Evolutionary conservation across 2,113 vertebrate genomes (phyloP).

Genomic region (Erinaceus europaeus): DNA sequence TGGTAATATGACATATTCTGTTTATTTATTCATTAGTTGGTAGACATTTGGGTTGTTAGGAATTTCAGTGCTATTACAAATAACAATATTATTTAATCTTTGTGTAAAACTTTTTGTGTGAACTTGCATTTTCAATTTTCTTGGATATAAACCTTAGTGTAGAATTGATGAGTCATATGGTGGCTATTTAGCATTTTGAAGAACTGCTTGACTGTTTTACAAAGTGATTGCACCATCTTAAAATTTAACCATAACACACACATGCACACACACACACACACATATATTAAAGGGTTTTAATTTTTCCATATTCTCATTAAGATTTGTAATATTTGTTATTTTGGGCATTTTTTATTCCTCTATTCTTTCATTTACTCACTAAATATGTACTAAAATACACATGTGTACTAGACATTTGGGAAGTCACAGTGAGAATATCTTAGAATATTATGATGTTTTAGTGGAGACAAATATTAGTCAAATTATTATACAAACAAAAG

Average conservation of each 20-base stretch:
- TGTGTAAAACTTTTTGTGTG: background rate
- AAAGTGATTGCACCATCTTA: background rate
- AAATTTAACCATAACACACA: background rate
- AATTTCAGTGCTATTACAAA: background rate
- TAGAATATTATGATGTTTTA: background rate
- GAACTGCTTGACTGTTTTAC: background rate
- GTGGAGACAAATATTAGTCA: background rate
- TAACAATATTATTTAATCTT: background rate
- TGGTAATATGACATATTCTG: background rate
- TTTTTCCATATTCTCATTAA: background rate
- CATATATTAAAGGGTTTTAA: accelerated
- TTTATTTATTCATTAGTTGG: background rate
- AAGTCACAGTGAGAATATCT: no score
- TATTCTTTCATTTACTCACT: background rate
- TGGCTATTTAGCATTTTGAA: background rate
- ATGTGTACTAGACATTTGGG: background rate
- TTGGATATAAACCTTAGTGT: background rate
- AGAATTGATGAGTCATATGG: background rate
- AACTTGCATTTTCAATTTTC: background rate
- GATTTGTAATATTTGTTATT: background rate
- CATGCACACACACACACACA: no score
- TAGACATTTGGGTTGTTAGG: background rate
- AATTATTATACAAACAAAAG: background rate
- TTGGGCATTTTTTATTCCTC: background rate
- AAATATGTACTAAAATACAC: background rate